Base-by-base conservation (phyloP, 2,113 vertebrate genomes). In the Aspidoscelis tigris region DNA sequence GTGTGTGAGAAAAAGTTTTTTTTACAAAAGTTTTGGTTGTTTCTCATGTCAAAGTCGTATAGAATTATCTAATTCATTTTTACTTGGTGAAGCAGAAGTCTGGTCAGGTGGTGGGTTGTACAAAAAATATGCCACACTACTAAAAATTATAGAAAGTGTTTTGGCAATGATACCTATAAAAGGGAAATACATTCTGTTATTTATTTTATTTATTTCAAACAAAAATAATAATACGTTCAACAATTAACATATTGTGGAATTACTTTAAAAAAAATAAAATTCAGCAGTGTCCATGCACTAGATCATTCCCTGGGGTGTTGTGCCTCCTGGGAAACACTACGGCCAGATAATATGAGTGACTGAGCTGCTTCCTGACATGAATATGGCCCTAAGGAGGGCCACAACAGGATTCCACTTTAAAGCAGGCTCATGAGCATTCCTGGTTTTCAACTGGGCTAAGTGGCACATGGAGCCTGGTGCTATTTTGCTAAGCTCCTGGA, bases 141-240 rank as follows among this genome's bases (percentile, higher is more conserved):
- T 88, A 94, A 97, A 96, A 89, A 93, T 6, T 44, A 96, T 83
- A 0, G 95, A 93, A 89, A 95, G 4, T 70, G 90, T 12, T 95
- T 97, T 97, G 91, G 95, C 95, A 89, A 65, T 80, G 87, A 94
- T 92, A 95, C 94, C 97, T 97, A 90, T 78, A 91, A 70, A 68
- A 39, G 86, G 88, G 92, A 81, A 91, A 86, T 81, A 61, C 91
- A 39, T 33, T 33, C 47, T 50, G 47, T 50, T 50, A 50, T 50
- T 50, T 76, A 65, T 24, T 4, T 3, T 50, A 41, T 70, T 81
- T 55, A 75, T 89, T 78, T 39, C 44, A 53, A 78, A 16, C 44
- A 78, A 33, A n/a, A 21, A 44, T 1, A 33, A 33, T 33, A 33
- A 33, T 2, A 14, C 58, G 64, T 47, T 5, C 21, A 64, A 3